Conservation (phyloP, 1,140 invertebrate genomes). For the Sinonovacula constricta region DNA sequence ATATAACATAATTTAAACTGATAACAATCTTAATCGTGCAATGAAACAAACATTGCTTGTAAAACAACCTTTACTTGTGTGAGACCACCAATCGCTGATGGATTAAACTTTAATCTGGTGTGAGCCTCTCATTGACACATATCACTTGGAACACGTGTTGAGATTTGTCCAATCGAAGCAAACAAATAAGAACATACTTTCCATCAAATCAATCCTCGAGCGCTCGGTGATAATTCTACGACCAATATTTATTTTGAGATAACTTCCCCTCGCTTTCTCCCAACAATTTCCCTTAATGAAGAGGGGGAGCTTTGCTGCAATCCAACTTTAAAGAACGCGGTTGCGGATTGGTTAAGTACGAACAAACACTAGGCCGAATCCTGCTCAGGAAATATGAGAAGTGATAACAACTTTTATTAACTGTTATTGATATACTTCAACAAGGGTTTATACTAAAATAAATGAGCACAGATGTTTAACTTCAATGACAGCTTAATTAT, state of each 20-base stretch:
- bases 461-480: no score
- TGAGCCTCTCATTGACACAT: constrained; percentile 33
- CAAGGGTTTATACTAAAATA: no score
- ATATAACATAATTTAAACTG: no score
- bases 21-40: no score
- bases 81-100: constrained; percentile 12
- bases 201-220: constrained; percentile 31
- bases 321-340: no score
- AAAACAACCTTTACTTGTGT: neutral
- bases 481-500: no score
- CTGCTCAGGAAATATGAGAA: no score
- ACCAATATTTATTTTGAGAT: constrained; percentile 37
- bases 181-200: constrained; percentile 39
- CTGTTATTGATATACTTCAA: no score
- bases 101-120: constrained; percentile 33
- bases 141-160: constrained; percentile 41
- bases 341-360: no score
- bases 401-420: no score
- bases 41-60: neutral
- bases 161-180: constrained; percentile 19
- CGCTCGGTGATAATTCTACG: constrained; percentile 44
- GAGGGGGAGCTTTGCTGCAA: neutral
- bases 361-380: no score
- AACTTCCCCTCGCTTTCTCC: neutral
- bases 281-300: neutral